Percentiles rank a stretch among this genome's conserved stretches.
Conservation (phyloP, 2,797 vertebrate species). For the Neopelma chrysocephalum region DNA sequence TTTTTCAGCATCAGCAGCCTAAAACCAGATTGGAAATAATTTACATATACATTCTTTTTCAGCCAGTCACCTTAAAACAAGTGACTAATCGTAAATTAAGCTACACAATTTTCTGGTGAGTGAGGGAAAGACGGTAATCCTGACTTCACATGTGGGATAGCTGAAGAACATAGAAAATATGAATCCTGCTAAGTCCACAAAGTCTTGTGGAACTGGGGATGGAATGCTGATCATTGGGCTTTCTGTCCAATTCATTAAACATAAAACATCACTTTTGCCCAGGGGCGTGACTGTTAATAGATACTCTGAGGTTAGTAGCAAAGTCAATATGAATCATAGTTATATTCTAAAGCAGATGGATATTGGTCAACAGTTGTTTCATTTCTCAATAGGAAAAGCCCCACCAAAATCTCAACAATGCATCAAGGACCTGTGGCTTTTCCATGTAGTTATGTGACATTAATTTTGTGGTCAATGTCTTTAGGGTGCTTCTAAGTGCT, state of each 20-base stretch:
- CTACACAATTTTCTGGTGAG: neutral
- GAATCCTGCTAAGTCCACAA: neutral
- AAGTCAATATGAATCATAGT: neutral
- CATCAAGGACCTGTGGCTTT: neutral
- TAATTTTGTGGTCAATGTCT: neutral
- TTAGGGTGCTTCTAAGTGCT: conserved; percentile 13
- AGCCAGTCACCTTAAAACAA: neutral
- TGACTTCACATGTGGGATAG: neutral
- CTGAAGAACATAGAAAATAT: neutral
- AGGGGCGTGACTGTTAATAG: neutral
- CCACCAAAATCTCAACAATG: neutral
- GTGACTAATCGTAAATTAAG: neutral
- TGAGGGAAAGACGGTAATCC: neutral
- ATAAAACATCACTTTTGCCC: neutral
- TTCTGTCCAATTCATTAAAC: neutral
- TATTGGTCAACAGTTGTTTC: neutral
- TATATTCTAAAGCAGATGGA: neutral
- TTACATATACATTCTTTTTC: neutral
- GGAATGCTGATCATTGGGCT: neutral
- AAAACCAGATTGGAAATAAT: neutral
- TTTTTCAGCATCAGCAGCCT: neutral
- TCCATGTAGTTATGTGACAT: neutral
- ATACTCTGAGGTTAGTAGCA: neutral
- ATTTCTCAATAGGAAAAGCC: neutral
- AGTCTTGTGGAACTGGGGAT: neutral